Evolutionary conservation across 2,797 vertebrate species (phyloP), one percentile per base, ranked within the genome.

Genomic region (Pseudochirops corinnae): DNA sequence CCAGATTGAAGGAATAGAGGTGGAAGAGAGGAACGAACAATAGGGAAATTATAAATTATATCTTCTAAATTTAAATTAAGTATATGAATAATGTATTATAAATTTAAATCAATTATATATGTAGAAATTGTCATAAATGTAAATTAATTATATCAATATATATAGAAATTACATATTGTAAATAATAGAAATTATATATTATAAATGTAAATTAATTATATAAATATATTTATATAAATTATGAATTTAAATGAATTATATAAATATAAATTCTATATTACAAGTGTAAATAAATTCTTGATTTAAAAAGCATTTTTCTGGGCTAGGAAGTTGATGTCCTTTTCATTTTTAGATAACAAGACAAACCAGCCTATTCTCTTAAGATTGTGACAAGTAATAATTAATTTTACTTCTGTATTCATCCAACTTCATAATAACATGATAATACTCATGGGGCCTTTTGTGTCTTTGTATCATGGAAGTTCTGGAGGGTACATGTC

Each of bases 1-100:
- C 74, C 97, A 93, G 53, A 96, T 91, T 96, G 94, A 96, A 96
- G 94, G 90, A 60, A 33, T 90, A 97, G 92, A 90, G 39, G 53
- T 55, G 67, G 46, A 39, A 29, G 74, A n/a, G 60, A 90, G n/a
- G 67, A 91, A 96, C 91, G 46, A 46, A 93, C 74, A 90, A 50
- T n/a, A 55, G 46, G 58, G 26, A 58, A 94, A 92, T 82, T 55
- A 91, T 21, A 1, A 11, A 39, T 52, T n/a, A 82, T 26, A 46
- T 82, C 24, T 46, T 9, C 62, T 39, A 74, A 46, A 0, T 39
- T 46, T 82, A 46, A 24, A 39, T 24, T 46, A 87, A 87, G 21
- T 46, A 11, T 26, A 11, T 3, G n/a, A 26, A 46, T 39, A 39
- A 82, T 39, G 6, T 24, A 33, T 74, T 9, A 82, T 50, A 39